phyloP scores from a whole-genome alignment of 2,113 vertebrate genomes.

The Telmatochromis brichardi region DNA sequence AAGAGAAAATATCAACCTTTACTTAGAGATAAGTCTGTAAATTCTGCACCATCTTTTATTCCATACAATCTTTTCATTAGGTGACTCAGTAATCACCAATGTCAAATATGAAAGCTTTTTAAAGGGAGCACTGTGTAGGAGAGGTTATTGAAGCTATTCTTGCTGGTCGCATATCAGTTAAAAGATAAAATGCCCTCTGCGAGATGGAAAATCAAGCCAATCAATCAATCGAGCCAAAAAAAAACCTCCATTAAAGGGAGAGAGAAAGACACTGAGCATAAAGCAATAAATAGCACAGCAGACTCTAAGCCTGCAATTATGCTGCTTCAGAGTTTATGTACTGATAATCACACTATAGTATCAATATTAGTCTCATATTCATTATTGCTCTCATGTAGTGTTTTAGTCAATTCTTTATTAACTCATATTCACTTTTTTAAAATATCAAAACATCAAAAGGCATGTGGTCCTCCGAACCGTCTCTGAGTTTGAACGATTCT shows the following conservation, averaged over 20 bases:
- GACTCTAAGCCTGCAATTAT: background rate
- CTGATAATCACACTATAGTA: background rate
- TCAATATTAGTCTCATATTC: background rate
- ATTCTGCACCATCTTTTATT: background rate
- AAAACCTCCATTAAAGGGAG: background rate
- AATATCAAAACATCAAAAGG: background rate
- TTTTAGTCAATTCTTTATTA: background rate
- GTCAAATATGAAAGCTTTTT: background rate
- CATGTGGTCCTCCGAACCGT: fast-evolving
- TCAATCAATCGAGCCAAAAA: conserved; percentile 1
- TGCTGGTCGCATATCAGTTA: background rate
- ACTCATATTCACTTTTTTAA: background rate
- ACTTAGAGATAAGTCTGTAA: background rate
- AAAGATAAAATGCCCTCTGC: background rate
- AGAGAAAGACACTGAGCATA: background rate
- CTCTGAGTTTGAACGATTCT: background rate
- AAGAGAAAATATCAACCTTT: background rate
- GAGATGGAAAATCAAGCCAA: background rate
- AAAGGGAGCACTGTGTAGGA: background rate
- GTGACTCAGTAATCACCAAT: background rate
- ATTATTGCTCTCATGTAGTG: background rate
- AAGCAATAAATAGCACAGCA: background rate
- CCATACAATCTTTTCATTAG: background rate
- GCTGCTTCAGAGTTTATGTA: background rate
- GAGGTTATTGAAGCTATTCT: background rate